Percentiles rank a stretch among this genome's conserved stretches.
Conservation (phyloP, 2,797 vertebrate genomes). For the Malacoraja senta region DNA sequence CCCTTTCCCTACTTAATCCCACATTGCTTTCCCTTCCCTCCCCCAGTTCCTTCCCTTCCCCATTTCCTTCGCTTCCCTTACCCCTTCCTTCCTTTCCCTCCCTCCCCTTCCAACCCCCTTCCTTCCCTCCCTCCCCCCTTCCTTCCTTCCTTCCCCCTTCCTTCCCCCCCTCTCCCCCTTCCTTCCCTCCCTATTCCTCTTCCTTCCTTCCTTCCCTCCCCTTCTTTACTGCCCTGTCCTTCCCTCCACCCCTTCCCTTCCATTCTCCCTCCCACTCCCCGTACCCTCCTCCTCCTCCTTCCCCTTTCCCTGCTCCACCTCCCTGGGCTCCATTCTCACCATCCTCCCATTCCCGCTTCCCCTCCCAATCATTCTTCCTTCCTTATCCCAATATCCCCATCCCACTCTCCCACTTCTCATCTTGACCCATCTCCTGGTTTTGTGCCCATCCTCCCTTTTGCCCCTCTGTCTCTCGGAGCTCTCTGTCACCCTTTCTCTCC, state of each 20-base stretch:
- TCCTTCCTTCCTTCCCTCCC: not conserved
- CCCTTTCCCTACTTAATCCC: too few relatives aligned
- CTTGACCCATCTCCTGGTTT: not conserved
- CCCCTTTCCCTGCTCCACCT: not conserved
- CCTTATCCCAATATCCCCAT: not conserved
- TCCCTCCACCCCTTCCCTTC: not conserved
- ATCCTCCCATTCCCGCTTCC: not conserved
- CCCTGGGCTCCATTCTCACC: too few relatives aligned
- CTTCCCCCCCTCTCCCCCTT: not conserved
- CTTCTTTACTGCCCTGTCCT: not conserved
- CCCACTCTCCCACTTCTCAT: not conserved
- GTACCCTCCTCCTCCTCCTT: not conserved
- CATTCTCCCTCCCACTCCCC: not conserved
- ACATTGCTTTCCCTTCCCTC: not conserved
- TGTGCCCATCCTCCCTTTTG: too few relatives aligned
- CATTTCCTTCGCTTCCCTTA: rapidly evolving
- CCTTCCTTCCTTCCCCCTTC: not conserved
- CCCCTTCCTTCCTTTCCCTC: rapidly evolving
- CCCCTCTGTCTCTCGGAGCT: not conserved
- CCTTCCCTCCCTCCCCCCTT: not conserved
- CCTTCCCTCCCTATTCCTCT: not conserved
- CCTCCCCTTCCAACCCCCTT: not conserved
- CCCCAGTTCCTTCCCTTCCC: not conserved
- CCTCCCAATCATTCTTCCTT: not conserved
- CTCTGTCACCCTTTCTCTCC: too few relatives aligned